Evolutionary conservation across 2,888 invertebrate species (phyloP).

Genomic region (Diplolepis rosae): DNA sequence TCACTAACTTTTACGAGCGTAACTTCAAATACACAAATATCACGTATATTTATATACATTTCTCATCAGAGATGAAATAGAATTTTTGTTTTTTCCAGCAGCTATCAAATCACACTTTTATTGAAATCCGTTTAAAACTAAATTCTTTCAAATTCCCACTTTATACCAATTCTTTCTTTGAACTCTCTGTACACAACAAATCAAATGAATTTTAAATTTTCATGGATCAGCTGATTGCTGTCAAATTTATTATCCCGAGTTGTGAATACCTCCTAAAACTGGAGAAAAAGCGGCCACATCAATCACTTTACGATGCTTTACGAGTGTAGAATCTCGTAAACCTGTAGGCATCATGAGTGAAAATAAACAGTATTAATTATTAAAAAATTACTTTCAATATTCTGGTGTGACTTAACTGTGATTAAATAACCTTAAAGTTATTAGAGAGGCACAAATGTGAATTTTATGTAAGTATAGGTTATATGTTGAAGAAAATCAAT

Average conservation of each 20-base stretch:
- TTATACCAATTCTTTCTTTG: no score
- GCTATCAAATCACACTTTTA: no score
- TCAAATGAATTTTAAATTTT: neutral
- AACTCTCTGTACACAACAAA: no score
- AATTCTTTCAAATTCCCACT: no score
- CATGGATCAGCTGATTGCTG: neutral
- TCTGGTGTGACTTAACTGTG: neutral
- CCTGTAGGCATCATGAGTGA: neutral
- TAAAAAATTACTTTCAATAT: neutral
- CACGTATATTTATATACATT: no score
- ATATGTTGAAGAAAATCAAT: slow-evolving; percentile 9
- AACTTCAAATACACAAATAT: no score
- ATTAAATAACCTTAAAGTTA: neutral
- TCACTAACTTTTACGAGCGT: no score
- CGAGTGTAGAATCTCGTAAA: neutral
- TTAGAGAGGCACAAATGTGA: slow-evolving; percentile 12
- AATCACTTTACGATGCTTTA: neutral
- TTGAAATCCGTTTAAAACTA: no score
- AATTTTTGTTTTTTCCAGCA: no score
- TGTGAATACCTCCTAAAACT: neutral
- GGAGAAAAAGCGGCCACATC: neutral
- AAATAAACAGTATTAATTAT: neutral
- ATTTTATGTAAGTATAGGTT: neutral
- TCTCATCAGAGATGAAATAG: no score
- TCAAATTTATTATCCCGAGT: neutral